phyloP scores from a whole-genome alignment of 2,888 invertebrate genomes.

The Pedicia rivosa region DNA sequence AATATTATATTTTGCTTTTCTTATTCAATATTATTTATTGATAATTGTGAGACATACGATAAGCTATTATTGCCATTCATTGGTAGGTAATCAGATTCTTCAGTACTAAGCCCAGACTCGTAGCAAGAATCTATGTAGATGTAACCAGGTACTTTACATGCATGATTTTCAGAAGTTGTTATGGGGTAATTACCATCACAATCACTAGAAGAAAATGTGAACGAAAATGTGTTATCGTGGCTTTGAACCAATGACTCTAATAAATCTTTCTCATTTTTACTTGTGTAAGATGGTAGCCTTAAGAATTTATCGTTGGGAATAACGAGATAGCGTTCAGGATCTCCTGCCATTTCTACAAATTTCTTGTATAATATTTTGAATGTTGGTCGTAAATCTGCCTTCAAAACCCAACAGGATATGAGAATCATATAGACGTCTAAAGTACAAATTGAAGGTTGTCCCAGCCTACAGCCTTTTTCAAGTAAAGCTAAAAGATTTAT shows the following conservation, averaged over 20 bases:
- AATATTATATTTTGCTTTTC: too few relatives aligned
- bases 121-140: too few relatives aligned
- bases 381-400: conserved; percentile 85
- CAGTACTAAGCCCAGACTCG: too few relatives aligned
- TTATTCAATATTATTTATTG: too few relatives aligned
- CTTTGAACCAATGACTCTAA: conserved; percentile 59
- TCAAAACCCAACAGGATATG: conserved; percentile 96
- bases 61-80: too few relatives aligned
- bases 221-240: too few relatives aligned
- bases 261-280: conserved; percentile 70
- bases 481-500: conserved; percentile 84
- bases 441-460: conserved; percentile 86
- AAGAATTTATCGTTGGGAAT: conserved; percentile 85
- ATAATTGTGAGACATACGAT: too few relatives aligned
- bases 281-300: conserved; percentile 52
- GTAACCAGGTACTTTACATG: too few relatives aligned
- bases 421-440: conserved; percentile 94
- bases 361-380: conserved; percentile 87
- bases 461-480: conserved; percentile 84
- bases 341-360: conserved; percentile 89
- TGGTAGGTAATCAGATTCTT: too few relatives aligned
- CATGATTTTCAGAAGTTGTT: too few relatives aligned
- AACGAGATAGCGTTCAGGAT: conserved; percentile 89
- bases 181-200: too few relatives aligned
- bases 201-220: too few relatives aligned